phyloP scores from a whole-genome alignment of 2,888 invertebrate genomes.

The Opisthograptis luteolata region DNA sequence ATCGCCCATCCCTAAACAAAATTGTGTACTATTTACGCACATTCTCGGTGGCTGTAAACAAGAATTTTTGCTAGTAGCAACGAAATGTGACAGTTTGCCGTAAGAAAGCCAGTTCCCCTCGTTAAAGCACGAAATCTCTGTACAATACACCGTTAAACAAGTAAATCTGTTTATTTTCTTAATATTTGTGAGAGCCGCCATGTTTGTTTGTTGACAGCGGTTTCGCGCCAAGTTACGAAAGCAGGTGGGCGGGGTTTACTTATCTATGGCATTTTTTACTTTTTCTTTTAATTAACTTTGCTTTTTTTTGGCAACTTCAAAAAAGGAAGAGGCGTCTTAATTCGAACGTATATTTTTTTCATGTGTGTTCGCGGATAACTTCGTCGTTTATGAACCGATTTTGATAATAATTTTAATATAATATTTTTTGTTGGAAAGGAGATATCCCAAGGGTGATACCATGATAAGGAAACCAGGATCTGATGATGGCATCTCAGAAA shows the following conservation, averaged over 20 bases:
- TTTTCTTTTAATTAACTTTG: constrained; percentile 2
- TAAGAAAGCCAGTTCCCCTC: constrained; percentile 28
- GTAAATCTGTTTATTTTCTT: constrained; percentile 37
- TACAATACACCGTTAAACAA: constrained; percentile 37
- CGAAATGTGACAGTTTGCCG: constrained; percentile 31
- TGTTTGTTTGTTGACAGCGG: constrained; percentile 40
- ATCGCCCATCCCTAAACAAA: no score
- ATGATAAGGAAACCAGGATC: no score
- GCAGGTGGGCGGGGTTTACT: constrained; percentile 26
- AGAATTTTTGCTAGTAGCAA: constrained; percentile 23
- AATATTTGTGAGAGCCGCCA: constrained; percentile 46
- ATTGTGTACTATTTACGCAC: no score
- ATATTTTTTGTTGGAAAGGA: no score
- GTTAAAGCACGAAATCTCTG: constrained; percentile 37
- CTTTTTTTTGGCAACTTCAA: no score
- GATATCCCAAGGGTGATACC: no score
- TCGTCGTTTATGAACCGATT: no score
- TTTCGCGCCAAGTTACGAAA: constrained; percentile 50
- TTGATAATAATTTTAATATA: no score
- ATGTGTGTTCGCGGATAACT: no score
- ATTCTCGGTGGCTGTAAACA: constrained; percentile 15
- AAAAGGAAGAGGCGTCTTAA: no score
- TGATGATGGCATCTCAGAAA: no score
- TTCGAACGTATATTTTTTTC: no score
- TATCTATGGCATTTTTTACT: constrained; percentile 28